Base-by-base conservation (phyloP, 2,113 vertebrate genomes). In the Cathartes aura region DNA sequence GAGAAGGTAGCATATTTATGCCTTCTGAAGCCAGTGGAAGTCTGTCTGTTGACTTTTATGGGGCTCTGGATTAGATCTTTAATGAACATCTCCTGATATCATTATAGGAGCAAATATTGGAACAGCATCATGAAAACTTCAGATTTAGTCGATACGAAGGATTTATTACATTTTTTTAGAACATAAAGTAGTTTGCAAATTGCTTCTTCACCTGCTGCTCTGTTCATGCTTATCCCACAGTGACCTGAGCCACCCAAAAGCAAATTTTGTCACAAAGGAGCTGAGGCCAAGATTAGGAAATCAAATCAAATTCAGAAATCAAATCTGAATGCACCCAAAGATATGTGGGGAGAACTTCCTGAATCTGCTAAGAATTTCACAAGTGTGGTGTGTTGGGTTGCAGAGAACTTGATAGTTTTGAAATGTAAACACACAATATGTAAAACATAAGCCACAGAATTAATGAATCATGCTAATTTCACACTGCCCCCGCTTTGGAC, bases 401-500 rank as follows among this genome's bases (percentile, higher is more conserved):
- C 68, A 95, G 71, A 91, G 90, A 87, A 78, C 75, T 43, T 48
- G 82, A 75, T 78, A 89, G 82, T 87, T 92, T 93, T 87, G 76
- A 97, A 93, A 97, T 45, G 90, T 95, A 97, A 98, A 97, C 89
- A 93, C 53, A 60, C 63, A 53, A n/a, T 79, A 81, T 60, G 82
- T 93, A 94, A 96, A 91, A 95, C 74, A 71, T 82, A 97, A 94
- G 96, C 76, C 30, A 15, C 92, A 85, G 97, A 97, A 98, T 97
- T 92, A 97, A 98, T 93, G 97, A 91, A 30, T 98, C 87, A 96
- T 97, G 97, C 96, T 98, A 98, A 98, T 98, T 98, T 98, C 98
- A 98, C 94, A 96, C 95, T 98, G 97, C 97, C 97, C 98, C 95
- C 38, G 53, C 97, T 98, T 98, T 96, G 90, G 91, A 89, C 95